Percentiles rank a stretch among this genome's conserved stretches.
Evolutionary conservation across 2,113 vertebrate genomes (phyloP).

Genomic region (Vimba vimba): DNA sequence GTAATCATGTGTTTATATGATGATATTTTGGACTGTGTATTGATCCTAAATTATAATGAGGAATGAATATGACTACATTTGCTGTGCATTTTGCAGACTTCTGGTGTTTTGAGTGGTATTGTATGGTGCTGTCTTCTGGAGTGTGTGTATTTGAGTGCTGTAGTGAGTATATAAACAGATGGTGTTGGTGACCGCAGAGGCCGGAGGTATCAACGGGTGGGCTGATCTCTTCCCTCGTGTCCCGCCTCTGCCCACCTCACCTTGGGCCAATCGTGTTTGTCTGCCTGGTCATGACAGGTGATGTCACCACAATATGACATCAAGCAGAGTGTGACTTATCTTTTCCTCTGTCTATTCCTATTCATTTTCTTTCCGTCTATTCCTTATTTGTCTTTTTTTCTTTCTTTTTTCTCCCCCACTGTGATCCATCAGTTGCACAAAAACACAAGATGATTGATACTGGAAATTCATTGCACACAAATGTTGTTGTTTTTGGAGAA

Average conservation of each 20-base stretch:
- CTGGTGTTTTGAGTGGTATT: background rate
- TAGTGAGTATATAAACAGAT: constrained; percentile 45
- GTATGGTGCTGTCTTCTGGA: background rate
- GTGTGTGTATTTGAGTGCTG: constrained; percentile 27
- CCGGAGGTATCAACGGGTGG: constrained; percentile 54
- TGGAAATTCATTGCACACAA: background rate
- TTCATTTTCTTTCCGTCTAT: background rate
- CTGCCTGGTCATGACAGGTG: constrained; percentile 41
- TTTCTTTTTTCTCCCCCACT: background rate
- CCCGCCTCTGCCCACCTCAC: constrained; percentile 34
- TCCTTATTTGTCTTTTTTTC: background rate
- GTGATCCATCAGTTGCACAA: background rate
- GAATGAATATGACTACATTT: background rate
- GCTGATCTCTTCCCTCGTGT: constrained; percentile 47
- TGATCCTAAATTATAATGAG: background rate
- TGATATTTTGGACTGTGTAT: background rate
- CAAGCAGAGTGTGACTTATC: background rate
- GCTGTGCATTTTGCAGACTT: background rate
- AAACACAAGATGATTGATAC: background rate
- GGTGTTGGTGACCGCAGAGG: constrained; percentile 32
- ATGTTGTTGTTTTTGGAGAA: background rate
- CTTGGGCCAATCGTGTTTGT: constrained; percentile 31
- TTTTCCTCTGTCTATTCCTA: constrained; percentile 15
- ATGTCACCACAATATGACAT: constrained; percentile 34
- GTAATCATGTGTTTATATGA: background rate